These are phyloP conservation scores for Ricordea florida DNA, from an alignment of 92 coral and sea anemone genomes.

Conservation along the genomic window DNA sequence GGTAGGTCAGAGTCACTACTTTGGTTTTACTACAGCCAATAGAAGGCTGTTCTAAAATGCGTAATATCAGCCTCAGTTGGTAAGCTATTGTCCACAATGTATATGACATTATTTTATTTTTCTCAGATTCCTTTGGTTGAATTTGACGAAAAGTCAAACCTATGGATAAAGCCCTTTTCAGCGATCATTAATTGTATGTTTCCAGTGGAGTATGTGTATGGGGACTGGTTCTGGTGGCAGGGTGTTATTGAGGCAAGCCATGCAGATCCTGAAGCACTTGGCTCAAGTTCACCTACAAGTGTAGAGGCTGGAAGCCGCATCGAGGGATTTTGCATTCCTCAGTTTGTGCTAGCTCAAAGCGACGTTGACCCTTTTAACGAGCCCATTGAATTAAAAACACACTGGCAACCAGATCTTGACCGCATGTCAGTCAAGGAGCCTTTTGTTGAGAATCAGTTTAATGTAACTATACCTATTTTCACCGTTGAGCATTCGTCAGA, in stretches of 20 bases:
- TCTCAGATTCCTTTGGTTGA: not conserved
- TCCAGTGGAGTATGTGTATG: slow-evolving; percentile 75
- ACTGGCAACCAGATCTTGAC: slow-evolving; percentile 75
- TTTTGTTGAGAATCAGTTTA: slow-evolving; percentile 27
- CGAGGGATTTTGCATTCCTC: slow-evolving; percentile 83
- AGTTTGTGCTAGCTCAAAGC: slow-evolving; percentile 33
- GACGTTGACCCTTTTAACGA: slow-evolving; percentile 3
- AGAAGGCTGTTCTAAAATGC: too few relatives aligned
- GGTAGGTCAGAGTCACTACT: too few relatives aligned
- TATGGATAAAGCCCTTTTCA: slow-evolving; percentile 69
- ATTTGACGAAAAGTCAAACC: slow-evolving; percentile 55
- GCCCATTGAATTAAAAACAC: not conserved
- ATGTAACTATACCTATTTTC: slow-evolving; percentile 50
- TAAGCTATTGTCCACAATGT: too few relatives aligned
- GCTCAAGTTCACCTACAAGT: slow-evolving; percentile 1
- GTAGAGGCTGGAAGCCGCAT: slow-evolving; percentile 67
- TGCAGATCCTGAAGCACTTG: slow-evolving; percentile 29
- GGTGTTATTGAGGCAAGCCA: slow-evolving; percentile 14
- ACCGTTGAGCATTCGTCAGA: slow-evolving; percentile 58
- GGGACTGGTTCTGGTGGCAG: slow-evolving; percentile 69
- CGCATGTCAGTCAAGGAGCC: slow-evolving; percentile 44
- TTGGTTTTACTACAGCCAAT: too few relatives aligned
- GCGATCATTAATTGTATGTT: slow-evolving; percentile 66
- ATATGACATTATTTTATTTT: not conserved
- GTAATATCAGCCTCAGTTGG: too few relatives aligned